Percentiles rank a stretch among this genome's conserved stretches.
Evolutionary conservation across 2,797 vertebrate genomes (phyloP).

Genomic region (Balearica regulorum): DNA sequence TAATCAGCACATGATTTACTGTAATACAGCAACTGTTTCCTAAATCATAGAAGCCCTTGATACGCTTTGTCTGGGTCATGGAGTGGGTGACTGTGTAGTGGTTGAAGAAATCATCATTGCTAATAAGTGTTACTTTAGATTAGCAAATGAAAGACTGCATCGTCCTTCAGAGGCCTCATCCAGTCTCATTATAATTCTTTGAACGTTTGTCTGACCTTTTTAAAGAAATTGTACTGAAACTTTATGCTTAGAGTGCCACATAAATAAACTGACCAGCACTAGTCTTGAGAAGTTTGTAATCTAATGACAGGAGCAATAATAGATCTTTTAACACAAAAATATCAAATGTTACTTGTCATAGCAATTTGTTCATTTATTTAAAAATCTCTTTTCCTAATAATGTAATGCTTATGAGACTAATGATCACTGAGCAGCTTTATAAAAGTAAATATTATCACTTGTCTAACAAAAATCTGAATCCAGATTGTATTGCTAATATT

Average conservation of each 20-base stretch:
- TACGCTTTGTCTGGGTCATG: background rate
- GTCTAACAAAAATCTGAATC: background rate
- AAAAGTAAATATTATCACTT: background rate
- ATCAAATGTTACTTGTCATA: background rate
- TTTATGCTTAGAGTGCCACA: background rate
- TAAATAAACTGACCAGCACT: conserved; percentile 13
- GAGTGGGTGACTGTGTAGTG: background rate
- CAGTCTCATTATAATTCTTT: conserved; percentile 34
- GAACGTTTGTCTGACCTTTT: conserved; percentile 35
- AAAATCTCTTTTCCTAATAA: background rate
- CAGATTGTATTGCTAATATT: background rate
- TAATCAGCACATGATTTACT: background rate
- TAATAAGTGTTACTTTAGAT: conserved; percentile 49
- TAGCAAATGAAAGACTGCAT: conserved; percentile 38
- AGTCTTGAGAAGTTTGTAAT: background rate
- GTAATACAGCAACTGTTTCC: background rate
- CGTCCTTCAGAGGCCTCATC: conserved; percentile 21
- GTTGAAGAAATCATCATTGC: conserved; percentile 32
- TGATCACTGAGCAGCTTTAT: background rate
- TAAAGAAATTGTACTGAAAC: background rate
- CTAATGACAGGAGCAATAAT: background rate
- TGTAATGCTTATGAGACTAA: background rate
- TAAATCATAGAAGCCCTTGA: conserved; percentile 13
- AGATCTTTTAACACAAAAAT: background rate
- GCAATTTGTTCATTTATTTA: background rate